Evolutionary conservation across 2,113 vertebrate species (phyloP).

Genomic region (Rutilus rutilus): DNA sequence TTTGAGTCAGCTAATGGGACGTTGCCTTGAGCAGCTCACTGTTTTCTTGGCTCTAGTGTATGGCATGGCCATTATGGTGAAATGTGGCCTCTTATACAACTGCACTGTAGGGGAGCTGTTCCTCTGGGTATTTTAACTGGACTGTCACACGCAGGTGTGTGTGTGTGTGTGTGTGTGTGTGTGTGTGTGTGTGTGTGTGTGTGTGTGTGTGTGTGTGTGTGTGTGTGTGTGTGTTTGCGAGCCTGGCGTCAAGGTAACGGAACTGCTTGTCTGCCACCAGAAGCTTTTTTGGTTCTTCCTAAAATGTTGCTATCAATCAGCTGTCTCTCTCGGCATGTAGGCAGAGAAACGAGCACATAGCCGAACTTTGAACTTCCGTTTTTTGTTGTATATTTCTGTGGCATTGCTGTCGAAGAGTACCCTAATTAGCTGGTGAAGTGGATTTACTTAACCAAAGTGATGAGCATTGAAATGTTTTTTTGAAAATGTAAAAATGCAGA

Average conservation of each 20-base stretch:
- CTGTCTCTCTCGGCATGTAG: neutral
- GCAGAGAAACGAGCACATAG: too few species aligned
- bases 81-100: constrained; percentile 24
- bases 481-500: too few species aligned
- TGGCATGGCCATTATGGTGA: neutral
- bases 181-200: constrained; percentile 9
- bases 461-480: too few species aligned
- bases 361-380: too few species aligned
- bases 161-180: constrained; percentile 14
- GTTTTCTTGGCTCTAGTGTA: neutral
- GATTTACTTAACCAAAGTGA: too few species aligned
- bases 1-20: constrained; percentile 1
- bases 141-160: constrained; percentile 50
- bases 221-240: neutral
- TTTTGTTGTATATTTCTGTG: too few species aligned
- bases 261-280: constrained; percentile 29
- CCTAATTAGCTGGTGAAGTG: too few species aligned
- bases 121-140: constrained; percentile 31
- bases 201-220: constrained; percentile 27
- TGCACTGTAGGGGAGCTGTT: constrained; percentile 28
- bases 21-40: neutral
- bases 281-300: constrained; percentile 46
- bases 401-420: too few species aligned
- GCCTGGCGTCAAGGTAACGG: constrained; percentile 18
- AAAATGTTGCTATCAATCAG: constrained; percentile 16